Conservation (phyloP, 2,888 invertebrate species). For the Troides oblongomaculatus region DNA sequence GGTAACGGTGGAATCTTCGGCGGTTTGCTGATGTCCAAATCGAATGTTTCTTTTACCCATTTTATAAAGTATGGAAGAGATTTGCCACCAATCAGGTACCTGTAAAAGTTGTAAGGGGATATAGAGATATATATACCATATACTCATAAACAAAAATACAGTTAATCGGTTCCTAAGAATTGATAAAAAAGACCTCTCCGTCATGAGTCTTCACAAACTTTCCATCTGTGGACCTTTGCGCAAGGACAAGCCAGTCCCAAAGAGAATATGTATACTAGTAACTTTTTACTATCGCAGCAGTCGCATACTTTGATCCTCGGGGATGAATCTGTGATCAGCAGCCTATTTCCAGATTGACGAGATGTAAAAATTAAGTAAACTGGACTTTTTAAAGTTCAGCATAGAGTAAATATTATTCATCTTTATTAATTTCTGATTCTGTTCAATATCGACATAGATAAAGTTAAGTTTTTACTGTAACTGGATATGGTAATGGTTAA, state of each 20-base stretch:
- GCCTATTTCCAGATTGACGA: too few species aligned
- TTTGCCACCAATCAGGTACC: slow-evolving; percentile 88
- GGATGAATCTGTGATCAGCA: too few species aligned
- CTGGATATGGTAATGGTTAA: too few species aligned
- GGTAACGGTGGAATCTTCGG: slow-evolving; percentile 78
- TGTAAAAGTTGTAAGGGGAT: slow-evolving; percentile 48
- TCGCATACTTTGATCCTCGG: too few species aligned
- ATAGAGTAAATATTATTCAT: too few species aligned
- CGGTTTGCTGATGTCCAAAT: slow-evolving; percentile 78
- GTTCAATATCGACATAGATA: too few species aligned
- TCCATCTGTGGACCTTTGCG: background rate
- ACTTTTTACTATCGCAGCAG: too few species aligned
- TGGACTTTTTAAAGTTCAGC: too few species aligned
- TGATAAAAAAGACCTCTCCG: background rate
- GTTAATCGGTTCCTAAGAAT: background rate
- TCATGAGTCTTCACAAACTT: background rate
- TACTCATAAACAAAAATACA: background rate
- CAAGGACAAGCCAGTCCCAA: background rate
- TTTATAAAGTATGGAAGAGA: slow-evolving; percentile 88
- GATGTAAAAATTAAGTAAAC: too few species aligned
- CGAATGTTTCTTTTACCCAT: slow-evolving; percentile 89
- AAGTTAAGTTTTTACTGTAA: too few species aligned
- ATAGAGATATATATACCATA: background rate
- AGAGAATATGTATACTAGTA: too few species aligned
- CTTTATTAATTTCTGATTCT: too few species aligned